Base-by-base conservation (phyloP, 2,888 invertebrate genomes). In the Cephonodes hylas region DNA sequence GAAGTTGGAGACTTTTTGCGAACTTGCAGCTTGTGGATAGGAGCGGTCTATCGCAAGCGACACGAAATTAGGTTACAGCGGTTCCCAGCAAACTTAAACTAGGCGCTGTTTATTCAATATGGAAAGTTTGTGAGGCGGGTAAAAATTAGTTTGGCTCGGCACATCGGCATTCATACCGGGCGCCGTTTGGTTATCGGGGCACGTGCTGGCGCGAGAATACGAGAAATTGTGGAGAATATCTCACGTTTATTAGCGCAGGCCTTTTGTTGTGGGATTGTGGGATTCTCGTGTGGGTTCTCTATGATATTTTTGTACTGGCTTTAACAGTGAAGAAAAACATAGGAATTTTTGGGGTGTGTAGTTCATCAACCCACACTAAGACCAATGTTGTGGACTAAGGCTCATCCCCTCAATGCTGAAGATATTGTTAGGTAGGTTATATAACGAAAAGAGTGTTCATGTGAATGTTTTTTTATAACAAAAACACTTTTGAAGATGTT, bases 171-270 rank as follows among this genome's bases (percentile, higher is more conserved):
- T 59, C 48, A 23, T 45, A 18, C 48, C 22, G 15, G 46, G 10
- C 53, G 22, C 38, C 53, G 53, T 53, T 60, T 60, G 53, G 60
- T 53, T 42, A 15, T 48, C 53, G 13, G n/a, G 60, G 53, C 60
- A 60, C 60, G 60, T 60, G 48, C 60, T 22, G 22, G 7, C n/a
- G 48, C 58, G 18, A 38, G 34, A 22, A 58, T 42, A 58, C 42
- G 10, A 10, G 45, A 18, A 31, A 15, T 31, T 53, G 53, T 18
- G 18, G 15, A 15, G 48, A 48, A 48, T 48, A 27, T 31, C 31
- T 31, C 18, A 53, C 15, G 48, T 25, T 15, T 22, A 22, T 23
- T n/a, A 18, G 4, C 4, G 13, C 23, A 23, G 22, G 23, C 4
- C 22, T 13, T 42, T 42, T 15, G n/a, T n/a, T 38, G 38, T 53